Conservation (phyloP, 2,888 invertebrate genomes). For the Ditula angustiorana region DNA sequence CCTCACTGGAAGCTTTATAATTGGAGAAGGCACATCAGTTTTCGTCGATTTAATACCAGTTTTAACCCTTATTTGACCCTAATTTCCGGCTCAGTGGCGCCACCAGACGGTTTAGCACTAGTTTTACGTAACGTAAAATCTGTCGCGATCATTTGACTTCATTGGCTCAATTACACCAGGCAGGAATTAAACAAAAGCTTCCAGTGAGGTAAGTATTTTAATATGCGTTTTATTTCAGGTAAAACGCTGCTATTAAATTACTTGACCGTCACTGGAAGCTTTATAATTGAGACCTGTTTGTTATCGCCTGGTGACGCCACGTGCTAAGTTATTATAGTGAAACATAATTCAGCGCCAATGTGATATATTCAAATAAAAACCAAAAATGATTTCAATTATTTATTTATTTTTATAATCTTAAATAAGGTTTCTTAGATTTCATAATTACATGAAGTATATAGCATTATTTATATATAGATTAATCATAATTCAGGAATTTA, state of each 20-base stretch:
- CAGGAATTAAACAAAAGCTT: slow-evolving; percentile 17
- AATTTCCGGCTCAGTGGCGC: no score
- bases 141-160: no score
- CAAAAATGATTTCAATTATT: no score
- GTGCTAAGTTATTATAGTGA: background rate
- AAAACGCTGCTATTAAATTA: slow-evolving; percentile 13
- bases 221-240: slow-evolving; percentile 18
- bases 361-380: background rate
- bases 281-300: slow-evolving; percentile 14
- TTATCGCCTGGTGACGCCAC: background rate
- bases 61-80: no score
- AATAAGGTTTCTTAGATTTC: no score
- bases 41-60: no score
- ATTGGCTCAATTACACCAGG: slow-evolving; percentile 20
- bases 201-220: slow-evolving; percentile 28
- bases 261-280: background rate
- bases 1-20: slow-evolving; percentile 1
- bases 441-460: no score
- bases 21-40: background rate
- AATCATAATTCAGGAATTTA: no score
- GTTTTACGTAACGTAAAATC: no score
- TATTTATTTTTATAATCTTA: no score
- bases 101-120: no score
- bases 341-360: background rate
- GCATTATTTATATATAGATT: no score